Conservation (phyloP, 2,797 vertebrate species). For the Falco cherrug region DNA sequence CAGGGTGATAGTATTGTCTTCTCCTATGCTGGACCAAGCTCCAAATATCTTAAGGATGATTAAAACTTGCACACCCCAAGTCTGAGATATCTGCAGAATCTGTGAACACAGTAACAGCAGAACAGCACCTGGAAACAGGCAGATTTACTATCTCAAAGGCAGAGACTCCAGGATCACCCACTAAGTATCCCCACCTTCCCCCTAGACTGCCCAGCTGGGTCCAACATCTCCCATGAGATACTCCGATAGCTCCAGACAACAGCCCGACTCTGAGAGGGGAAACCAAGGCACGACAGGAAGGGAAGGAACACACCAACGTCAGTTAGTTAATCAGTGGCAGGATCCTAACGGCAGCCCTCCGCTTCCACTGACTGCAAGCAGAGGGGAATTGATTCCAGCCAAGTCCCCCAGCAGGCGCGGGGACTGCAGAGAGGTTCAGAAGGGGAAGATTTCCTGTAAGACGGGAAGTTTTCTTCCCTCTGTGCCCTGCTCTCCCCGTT, state of each 20-base stretch:
- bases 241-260: not conserved
- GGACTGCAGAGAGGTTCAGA: not conserved
- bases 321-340: not conserved
- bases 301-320: not conserved
- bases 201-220: not conserved
- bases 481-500: not conserved
- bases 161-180: not conserved
- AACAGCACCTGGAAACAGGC: not conserved
- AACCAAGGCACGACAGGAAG: not conserved
- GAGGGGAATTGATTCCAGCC: slow-evolving; percentile 1
- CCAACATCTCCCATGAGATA: not conserved
- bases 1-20: not conserved
- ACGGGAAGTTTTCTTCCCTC: slow-evolving; percentile 32
- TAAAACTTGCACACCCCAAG: not conserved
- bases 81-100: not conserved
- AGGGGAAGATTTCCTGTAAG: slow-evolving; percentile 59
- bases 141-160: not conserved
- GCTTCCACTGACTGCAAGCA: not conserved
- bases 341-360: not conserved
- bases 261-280: not conserved
- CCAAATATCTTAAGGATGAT: not conserved
- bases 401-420: not conserved
- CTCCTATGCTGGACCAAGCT: not conserved
- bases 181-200: not conserved
- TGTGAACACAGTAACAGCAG: not conserved